Conservation (phyloP, 2,113 vertebrate species). For the Pristiophorus japonicus region DNA sequence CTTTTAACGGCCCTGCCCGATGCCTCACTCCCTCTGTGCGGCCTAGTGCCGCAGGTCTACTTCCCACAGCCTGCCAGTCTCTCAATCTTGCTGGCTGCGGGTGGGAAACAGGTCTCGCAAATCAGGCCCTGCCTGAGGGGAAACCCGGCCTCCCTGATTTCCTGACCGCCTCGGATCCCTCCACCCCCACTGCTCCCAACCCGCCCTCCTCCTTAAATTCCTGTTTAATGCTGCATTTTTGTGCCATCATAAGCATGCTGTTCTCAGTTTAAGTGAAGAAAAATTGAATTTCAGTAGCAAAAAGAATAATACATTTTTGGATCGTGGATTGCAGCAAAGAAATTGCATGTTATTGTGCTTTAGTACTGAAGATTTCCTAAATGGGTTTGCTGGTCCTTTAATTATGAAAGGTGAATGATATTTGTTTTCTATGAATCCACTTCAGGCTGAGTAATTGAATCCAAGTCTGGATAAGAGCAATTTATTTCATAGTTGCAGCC, state of each 20-base stretch:
- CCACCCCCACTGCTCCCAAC: too few relatives aligned
- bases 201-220: too few relatives aligned
- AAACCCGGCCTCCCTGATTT: too few relatives aligned
- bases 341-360: neutral
- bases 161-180: too few relatives aligned
- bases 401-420: neutral
- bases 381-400: neutral
- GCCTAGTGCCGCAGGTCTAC: too few relatives aligned
- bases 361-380: neutral
- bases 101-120: too few relatives aligned
- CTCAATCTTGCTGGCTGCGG: too few relatives aligned
- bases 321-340: neutral
- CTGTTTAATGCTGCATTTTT: neutral
- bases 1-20: too few relatives aligned
- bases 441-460: neutral
- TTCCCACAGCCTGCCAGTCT: too few relatives aligned
- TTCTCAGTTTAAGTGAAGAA: neutral
- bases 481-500: neutral
- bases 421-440: neutral
- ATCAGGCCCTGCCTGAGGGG: too few relatives aligned
- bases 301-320: neutral
- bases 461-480: neutral
- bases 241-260: neutral
- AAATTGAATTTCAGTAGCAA: neutral
- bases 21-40: too few relatives aligned